A percentile compares a stretch with the other conserved stretches of the same genome.
Evolutionary conservation across 2,888 invertebrate species (phyloP).

Genomic region (Gerris lacustris): DNA sequence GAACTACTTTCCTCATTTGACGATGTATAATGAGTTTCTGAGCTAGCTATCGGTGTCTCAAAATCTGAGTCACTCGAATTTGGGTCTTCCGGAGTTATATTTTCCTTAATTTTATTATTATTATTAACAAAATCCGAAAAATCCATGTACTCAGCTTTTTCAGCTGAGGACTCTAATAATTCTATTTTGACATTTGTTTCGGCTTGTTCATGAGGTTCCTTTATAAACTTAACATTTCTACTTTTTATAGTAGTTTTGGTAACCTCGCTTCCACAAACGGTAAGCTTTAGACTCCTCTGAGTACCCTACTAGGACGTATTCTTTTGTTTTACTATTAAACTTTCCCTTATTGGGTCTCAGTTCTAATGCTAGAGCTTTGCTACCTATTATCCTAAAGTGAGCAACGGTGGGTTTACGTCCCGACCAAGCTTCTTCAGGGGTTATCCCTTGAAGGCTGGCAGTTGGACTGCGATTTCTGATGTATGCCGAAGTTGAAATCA

Average conservation of each 20-base stretch:
- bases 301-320: constrained; percentile 19
- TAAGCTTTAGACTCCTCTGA: constrained; percentile 18
- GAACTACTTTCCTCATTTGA: background rate
- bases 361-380: constrained; percentile 16
- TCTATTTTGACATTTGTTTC: background rate
- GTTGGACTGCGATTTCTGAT: constrained; percentile 32
- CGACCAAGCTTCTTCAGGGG: constrained; percentile 18
- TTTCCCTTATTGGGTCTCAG: constrained; percentile 4
- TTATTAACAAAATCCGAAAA: background rate
- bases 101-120: background rate
- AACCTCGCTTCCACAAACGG: constrained; percentile 7
- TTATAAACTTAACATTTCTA: background rate
- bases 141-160: background rate
- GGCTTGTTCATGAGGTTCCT: background rate
- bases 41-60: background rate
- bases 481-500: constrained; percentile 30
- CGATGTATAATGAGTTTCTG: background rate
- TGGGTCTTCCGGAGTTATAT: background rate
- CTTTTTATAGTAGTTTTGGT: constrained; percentile 1
- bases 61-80: background rate
- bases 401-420: constrained; percentile 15
- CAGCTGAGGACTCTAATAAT: background rate
- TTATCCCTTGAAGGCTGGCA: constrained; percentile 15
- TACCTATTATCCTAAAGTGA: constrained; percentile 22
- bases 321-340: constrained; percentile 16